Evolutionary conservation across 2,888 invertebrate species (phyloP), one percentile per base, ranked within the genome.

Genomic region (Nezara viridula): DNA sequence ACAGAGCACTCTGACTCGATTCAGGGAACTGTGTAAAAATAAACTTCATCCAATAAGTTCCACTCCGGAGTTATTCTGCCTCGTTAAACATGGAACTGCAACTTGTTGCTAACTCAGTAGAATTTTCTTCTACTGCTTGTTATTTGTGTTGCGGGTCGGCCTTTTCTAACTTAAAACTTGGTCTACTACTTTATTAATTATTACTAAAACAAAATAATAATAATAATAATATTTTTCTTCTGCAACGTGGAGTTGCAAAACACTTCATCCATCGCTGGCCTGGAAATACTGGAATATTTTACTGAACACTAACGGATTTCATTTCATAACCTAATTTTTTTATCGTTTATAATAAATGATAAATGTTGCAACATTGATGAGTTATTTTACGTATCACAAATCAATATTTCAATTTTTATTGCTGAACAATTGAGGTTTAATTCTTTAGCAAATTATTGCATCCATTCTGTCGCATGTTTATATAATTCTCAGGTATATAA

Each of bases 1-100:
- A 37, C 66, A 37, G 21, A 32, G 66, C 32, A 37, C 37, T 21
- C 66, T 73, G 32, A 73, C 32, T 73, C 66, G 37, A 73, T 73
- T 37, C 37, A 73, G 6, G 37, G 66, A 73, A 73, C 66, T 73
- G 66, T 73, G 66, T 73, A 73, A 73, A 73, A 73, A 73, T 73
- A 73, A 73, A 73, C 66, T 73, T 37, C 66, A 73, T 73, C 66
- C 19, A 73, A 73, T 73, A 73, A 73, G 66, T 73, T 73, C 66
- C 66, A 73, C 66, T 73, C 66, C 32, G 66, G 37, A 73, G 66
- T 73, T 73, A 73, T 73, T 73, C 66, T 73, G 66, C 66, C 66
- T 73, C 66, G 66, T 73, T 73, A 73, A 73, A 73, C 66, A 73
- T 73, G 66, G 66, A 73, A 73, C 66, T 73, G 66, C 66, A 73